Base-by-base conservation (phyloP, 2,888 invertebrate genomes). In the Thereva unica region DNA sequence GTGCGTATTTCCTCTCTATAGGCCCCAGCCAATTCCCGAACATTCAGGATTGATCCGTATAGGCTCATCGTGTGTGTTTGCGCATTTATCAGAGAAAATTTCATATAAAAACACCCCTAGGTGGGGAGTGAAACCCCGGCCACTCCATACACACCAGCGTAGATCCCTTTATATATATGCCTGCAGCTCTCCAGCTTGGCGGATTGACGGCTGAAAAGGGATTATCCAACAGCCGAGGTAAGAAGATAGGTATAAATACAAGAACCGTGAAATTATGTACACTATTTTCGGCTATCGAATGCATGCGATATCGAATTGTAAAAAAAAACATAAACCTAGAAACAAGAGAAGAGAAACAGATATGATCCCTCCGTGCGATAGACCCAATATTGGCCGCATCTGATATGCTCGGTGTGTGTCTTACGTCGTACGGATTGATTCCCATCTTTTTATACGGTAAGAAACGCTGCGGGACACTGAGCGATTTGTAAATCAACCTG, bases 341-440 rank as follows among this genome's bases (percentile, higher is more conserved):
- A 49, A 61, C 35, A 23, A 23, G 23, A 50, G 35, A 40, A 23
- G 38, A 8, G 42, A 35, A 42, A 9, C 44, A 42, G 64, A 64
- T 64, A 53, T 64, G 52, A 64, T 44, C 64, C 53, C 10, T 52
- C 9, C 8, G 42, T 42, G 4, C 57, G 64, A 64, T 56, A 68
- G 34, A 45, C 50, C 56, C 53, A 68, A 63, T 68, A 67, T 68
- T 65, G 42, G 57, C 52, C 59, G 47, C 65, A 68, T 68, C 65
- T 63, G 68, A 45, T 68, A 59, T 59, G 68, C 52, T 68, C 45
- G 53, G 45, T 54, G 45, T 38, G 59, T 38, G 50, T 23, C 52
- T 66, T 66, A 45, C 38, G 45, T 23, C 44, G 56, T 50, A 42
- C 10, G 47, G 44, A 44, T 50, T 66, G 50, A 41, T 41, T 57